Evolutionary conservation across 2,888 invertebrate genomes (phyloP).

Genomic region (Crocallis elinguaria): DNA sequence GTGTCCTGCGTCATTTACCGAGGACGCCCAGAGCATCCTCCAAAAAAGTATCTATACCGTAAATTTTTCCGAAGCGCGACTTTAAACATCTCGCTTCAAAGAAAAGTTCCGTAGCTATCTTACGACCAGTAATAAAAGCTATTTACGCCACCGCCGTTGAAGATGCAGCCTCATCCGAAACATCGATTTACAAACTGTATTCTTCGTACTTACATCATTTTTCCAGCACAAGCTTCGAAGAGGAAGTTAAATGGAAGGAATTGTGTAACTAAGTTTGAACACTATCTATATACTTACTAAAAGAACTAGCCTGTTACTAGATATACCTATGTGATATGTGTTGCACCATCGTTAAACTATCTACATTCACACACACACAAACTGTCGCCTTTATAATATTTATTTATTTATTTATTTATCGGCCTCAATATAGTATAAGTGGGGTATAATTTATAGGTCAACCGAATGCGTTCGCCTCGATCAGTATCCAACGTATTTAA

Average conservation of each 20-base stretch:
- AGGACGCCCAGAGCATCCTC: not conserved
- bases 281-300: not conserved
- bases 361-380: no score
- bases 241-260: not conserved
- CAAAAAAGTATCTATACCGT: not conserved
- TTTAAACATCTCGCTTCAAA: not conserved
- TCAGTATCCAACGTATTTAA: no score
- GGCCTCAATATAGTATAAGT: no score
- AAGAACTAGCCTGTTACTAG: no score
- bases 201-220: not conserved
- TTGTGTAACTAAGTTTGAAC: not conserved
- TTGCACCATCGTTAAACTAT: no score
- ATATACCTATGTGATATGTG: no score
- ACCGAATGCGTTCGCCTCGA: no score
- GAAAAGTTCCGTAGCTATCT: constrained; percentile 1
- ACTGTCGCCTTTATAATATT: no score
- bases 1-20: no score
- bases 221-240: not conserved
- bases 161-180: constrained; percentile 2
- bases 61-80: not conserved
- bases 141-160: constrained; percentile 2
- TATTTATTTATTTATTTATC: no score
- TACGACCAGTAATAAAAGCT: constrained; percentile 12
- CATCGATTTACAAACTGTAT: constrained; percentile 1
- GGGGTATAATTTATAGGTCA: no score